These are phyloP conservation scores for Gallinago undulata DNA, from an alignment of 2,113 vertebrate species.

Conservation along the genomic window DNA sequence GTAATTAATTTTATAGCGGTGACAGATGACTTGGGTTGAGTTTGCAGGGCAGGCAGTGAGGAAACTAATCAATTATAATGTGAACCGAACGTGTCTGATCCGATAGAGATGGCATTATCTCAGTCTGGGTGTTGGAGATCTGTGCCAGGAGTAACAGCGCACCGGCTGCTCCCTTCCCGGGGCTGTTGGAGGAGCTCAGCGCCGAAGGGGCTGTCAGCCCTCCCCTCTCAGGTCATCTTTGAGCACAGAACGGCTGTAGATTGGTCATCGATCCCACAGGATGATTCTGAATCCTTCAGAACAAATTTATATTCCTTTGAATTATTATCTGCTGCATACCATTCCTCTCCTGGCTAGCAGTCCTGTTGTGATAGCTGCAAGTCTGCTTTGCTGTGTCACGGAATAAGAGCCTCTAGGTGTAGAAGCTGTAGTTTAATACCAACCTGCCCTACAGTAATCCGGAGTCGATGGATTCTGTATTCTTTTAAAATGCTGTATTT, in stretches of 20 bases:
- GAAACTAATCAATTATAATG: not conserved
- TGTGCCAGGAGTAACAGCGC: fast-evolving
- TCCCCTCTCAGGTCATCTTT: not conserved
- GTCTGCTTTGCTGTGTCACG: not conserved
- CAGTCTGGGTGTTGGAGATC: not conserved
- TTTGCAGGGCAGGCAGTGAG: not conserved
- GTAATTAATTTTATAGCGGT: not conserved
- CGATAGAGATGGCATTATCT: not conserved
- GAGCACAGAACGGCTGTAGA: not conserved
- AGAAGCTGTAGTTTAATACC: not conserved
- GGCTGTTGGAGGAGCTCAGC: not conserved
- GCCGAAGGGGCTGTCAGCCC: not conserved
- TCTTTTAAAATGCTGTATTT: not conserved
- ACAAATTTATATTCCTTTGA: not conserved
- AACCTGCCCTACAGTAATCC: not conserved
- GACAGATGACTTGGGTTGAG: not conserved
- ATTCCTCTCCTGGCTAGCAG: not conserved
- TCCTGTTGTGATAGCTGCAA: fast-evolving
- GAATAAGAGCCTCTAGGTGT: not conserved
- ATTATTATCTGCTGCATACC: fast-evolving
- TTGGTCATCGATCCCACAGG: not conserved
- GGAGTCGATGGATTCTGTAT: not conserved
- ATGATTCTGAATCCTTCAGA: not conserved
- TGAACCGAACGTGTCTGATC: not conserved
- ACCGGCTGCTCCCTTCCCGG: not conserved